phyloP scores from a whole-genome alignment of 2,888 invertebrate genomes.

The Stictocephala bisonia region DNA sequence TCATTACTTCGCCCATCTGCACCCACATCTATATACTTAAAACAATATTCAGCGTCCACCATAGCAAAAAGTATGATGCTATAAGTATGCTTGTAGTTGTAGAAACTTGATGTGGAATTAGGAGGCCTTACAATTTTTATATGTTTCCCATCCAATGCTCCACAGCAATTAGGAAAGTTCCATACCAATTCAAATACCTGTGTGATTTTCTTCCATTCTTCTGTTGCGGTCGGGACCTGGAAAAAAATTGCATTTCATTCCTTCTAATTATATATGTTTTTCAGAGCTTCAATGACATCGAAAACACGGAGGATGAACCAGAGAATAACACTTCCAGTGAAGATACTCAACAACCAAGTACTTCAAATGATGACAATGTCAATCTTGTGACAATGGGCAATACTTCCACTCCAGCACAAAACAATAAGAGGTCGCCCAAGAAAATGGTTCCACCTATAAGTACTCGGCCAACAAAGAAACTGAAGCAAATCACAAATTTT shows the following conservation, averaged over 20 bases:
- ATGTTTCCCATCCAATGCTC: constrained; percentile 59
- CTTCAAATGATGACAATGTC: too few relatives aligned
- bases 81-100: constrained; percentile 57
- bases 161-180: constrained; percentile 42
- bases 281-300: too few relatives aligned
- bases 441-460: too few relatives aligned
- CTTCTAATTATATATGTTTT: too few relatives aligned
- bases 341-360: too few relatives aligned
- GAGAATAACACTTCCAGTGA: too few relatives aligned
- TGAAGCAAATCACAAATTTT: too few relatives aligned
- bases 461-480: too few relatives aligned
- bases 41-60: constrained; percentile 55
- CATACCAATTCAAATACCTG: not conserved
- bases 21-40: constrained; percentile 53
- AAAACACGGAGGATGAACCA: too few relatives aligned
- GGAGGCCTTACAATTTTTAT: constrained; percentile 54
- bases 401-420: too few relatives aligned
- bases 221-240: not conserved
- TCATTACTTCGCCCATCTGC: constrained; percentile 53
- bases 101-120: constrained; percentile 54
- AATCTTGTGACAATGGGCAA: too few relatives aligned
- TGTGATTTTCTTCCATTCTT: not conserved
- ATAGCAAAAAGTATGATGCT: constrained; percentile 58
- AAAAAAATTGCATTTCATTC: not conserved
- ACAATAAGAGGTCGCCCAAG: too few relatives aligned